Evolutionary conservation across 2,888 invertebrate species (phyloP).

Genomic region (Phyllotreta cruciferae): DNA sequence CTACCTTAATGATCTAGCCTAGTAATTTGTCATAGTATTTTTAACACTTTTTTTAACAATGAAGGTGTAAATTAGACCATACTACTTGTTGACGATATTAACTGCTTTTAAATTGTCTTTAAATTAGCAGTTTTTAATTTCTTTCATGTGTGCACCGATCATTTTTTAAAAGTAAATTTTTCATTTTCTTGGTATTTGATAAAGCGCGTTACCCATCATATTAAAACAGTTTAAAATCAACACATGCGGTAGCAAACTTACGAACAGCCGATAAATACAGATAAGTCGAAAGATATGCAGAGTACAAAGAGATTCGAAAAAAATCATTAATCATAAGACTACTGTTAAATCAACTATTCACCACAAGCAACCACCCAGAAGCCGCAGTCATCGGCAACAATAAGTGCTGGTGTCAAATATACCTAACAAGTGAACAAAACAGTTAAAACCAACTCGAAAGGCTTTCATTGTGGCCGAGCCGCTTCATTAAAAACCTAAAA

Average conservation of each 20-base stretch:
- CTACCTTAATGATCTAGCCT: conserved; percentile 16
- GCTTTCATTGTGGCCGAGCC: too few relatives aligned
- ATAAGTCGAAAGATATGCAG: conserved; percentile 1
- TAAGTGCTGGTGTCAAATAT: conserved; percentile 36
- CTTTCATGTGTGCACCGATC: conserved; percentile 5
- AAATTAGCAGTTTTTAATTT: conserved; percentile 17
- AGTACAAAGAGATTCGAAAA: conserved; percentile 1
- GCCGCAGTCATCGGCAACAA: conserved; percentile 43
- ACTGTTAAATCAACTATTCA: conserved; percentile 22
- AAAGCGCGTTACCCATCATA: neutral
- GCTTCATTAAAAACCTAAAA: too few relatives aligned
- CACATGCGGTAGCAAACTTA: neutral
- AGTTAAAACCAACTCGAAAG: conserved; percentile 2
- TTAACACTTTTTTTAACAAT: conserved; percentile 30
- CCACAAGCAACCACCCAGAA: conserved; percentile 47
- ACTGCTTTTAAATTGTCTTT: conserved; percentile 27
- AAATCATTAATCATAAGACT: conserved; percentile 16
- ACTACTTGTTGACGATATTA: conserved; percentile 24
- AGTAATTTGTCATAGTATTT: conserved; percentile 30
- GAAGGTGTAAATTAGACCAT: conserved; percentile 22
- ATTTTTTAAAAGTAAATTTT: conserved; percentile 1
- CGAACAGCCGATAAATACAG: conserved; percentile 2
- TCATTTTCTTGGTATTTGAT: conserved; percentile 1
- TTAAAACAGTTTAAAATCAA: neutral
- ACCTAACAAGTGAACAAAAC: conserved; percentile 1